Evolutionary conservation across 2,888 invertebrate genomes (phyloP).

Genomic region (Mythimna pallens): DNA sequence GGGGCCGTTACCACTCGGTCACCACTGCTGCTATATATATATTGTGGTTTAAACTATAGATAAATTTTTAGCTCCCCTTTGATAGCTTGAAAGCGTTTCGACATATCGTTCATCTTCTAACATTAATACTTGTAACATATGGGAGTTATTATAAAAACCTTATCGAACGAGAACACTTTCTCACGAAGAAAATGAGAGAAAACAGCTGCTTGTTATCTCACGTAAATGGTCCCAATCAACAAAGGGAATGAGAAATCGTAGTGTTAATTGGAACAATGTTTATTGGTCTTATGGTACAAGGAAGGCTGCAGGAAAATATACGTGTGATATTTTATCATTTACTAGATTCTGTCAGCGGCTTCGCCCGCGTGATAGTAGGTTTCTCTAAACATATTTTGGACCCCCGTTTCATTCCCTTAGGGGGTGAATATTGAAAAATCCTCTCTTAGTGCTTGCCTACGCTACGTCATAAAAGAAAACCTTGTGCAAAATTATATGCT

Average conservation of each 20-base stretch:
- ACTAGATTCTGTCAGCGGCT: neutral
- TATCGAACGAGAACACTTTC: slow-evolving; percentile 20
- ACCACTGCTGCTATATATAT: no score
- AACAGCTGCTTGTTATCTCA: slow-evolving; percentile 43
- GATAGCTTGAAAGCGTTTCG: neutral
- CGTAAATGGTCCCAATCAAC: slow-evolving; percentile 51
- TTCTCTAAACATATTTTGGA: no score
- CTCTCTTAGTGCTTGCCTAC: no score
- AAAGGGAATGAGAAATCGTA: slow-evolving; percentile 40
- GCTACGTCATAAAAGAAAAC: no score
- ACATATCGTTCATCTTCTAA: neutral
- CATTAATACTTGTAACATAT: slow-evolving; percentile 4
- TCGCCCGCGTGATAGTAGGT: no score
- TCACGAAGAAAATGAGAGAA: slow-evolving; percentile 25
- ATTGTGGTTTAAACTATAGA: neutral
- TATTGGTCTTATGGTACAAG: slow-evolving; percentile 21
- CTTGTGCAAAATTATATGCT: no score
- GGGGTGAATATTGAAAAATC: no score
- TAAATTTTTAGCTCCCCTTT: neutral
- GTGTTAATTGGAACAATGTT: slow-evolving; percentile 48
- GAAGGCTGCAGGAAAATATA: slow-evolving; percentile 14
- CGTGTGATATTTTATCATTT: neutral
- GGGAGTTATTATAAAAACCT: slow-evolving; percentile 27
- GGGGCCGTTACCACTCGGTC: no score
- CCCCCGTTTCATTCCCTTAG: no score